Percentiles rank a stretch among this genome's conserved stretches.
Conservation (phyloP, 2,113 vertebrate species). For the Orycteropus afer region DNA sequence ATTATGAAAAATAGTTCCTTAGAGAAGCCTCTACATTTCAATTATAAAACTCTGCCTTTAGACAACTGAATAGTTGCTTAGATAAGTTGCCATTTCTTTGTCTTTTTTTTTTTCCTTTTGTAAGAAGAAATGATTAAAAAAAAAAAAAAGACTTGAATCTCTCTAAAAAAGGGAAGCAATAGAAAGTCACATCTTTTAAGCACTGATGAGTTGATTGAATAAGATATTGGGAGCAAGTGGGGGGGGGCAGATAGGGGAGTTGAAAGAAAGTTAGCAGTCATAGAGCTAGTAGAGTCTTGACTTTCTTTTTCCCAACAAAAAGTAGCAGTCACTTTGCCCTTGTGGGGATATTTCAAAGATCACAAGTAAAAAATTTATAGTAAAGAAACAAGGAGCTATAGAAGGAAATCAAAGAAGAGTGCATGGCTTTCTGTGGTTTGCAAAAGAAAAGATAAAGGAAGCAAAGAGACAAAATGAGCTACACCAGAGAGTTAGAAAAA, state of each 20-base stretch:
- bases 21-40: background rate
- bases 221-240: no score
- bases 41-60: background rate
- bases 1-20: background rate
- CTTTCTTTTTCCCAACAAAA: background rate
- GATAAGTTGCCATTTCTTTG: background rate
- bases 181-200: background rate
- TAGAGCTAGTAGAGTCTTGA: background rate
- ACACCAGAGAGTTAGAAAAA: background rate
- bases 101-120: conserved; percentile 14
- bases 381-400: background rate
- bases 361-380: conserved; percentile 34
- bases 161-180: background rate
- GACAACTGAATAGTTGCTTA: background rate
- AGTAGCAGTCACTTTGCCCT: conserved; percentile 34
- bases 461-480: conserved; percentile 36
- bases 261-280: background rate
- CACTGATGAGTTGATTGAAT: background rate
- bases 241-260: background rate
- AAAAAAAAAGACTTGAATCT: background rate
- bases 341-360: conserved; percentile 53
- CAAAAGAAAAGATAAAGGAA: conserved; percentile 65
- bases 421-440: background rate
- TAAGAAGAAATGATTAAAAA: background rate
- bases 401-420: conserved; percentile 56